phyloP scores from a whole-genome alignment of 2,888 invertebrate genomes.

The Ephialtes manifestator region DNA sequence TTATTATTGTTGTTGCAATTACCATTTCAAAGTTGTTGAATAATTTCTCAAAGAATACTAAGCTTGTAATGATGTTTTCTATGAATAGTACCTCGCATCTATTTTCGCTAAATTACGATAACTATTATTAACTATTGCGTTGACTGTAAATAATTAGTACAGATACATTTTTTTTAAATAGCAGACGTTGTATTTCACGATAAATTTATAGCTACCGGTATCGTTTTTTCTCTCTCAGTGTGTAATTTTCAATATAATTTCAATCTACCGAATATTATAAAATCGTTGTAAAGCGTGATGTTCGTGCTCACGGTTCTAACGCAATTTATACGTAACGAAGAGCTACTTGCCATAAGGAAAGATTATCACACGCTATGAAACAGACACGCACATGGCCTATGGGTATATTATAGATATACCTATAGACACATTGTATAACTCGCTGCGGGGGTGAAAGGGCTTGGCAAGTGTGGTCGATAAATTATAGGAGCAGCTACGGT shows the following conservation, averaged over 20 bases:
- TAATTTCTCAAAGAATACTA: no score
- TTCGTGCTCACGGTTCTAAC: constrained; percentile 26
- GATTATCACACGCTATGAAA: background rate
- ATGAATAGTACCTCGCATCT: no score
- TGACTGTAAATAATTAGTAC: no score
- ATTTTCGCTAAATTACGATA: no score
- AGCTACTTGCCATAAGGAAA: background rate
- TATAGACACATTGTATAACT: background rate
- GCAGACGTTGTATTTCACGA: no score
- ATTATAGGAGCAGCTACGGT: constrained; percentile 59
- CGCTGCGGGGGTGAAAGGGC: constrained; percentile 32
- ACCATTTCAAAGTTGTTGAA: no score
- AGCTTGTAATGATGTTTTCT: no score
- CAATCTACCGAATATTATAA: constrained; percentile 23
- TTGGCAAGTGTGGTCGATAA: constrained; percentile 63
- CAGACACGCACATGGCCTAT: constrained; percentile 49
- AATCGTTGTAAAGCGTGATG: constrained; percentile 41
- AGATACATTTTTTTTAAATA: no score
- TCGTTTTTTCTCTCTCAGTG: no score
- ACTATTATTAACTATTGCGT: no score
- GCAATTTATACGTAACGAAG: background rate
- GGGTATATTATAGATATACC: background rate
- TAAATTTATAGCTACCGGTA: no score
- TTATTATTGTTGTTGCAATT: no score
- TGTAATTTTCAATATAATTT: constrained; percentile 58